Evolutionary conservation across 2,888 invertebrate genomes (phyloP), one percentile per base, ranked within the genome.

Genomic region (Cosmopolites sordidus): DNA sequence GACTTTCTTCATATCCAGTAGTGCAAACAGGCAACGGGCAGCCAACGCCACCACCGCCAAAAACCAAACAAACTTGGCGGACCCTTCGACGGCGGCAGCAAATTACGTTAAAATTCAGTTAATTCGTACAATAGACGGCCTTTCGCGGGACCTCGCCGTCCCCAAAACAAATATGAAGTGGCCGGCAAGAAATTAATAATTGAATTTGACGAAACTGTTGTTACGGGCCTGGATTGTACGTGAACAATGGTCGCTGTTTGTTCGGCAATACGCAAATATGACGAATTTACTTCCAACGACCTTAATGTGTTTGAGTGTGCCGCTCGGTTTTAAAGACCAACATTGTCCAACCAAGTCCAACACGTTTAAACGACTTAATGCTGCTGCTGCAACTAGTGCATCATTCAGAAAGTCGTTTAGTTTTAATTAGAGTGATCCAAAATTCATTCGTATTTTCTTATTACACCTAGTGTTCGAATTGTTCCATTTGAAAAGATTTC

Each of bases 121-220:
- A 47, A 33, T 43, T 49, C 38, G 33, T 43, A 42, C 47, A 47
- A 47, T 47, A 43, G 48, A 33, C 33, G 42, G 43, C 47, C 47
- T 47, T 47, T 47, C 16, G 49, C 42, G 43, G 29, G 39, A 30
- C 45, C 30, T 29, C 40, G 15, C n/a, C 40, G 43, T 39, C 33
- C 15, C 16, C 16, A 51, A 42, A 40, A 47, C 51, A 51, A 46
- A 51, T 46, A 51, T 47, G 38, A 47, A 51, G 30, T 42, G 51
- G 47, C 47, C 54, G 22, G 17, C 48, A 41, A 48, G 48, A 54
- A 54, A 54, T 54, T 48, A 54, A 54, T 54, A 54, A 54, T 54
- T 54, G 44, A 54, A 54, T 54, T 54, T 48, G 43, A 37, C 49
- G 43, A 49, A 48, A 54, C 45, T 43, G 48, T 53, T 53, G 53